Evolutionary conservation across 2,888 invertebrate species (phyloP), one percentile per base, ranked within the genome.

Genomic region (Chrysina gloriosa): DNA sequence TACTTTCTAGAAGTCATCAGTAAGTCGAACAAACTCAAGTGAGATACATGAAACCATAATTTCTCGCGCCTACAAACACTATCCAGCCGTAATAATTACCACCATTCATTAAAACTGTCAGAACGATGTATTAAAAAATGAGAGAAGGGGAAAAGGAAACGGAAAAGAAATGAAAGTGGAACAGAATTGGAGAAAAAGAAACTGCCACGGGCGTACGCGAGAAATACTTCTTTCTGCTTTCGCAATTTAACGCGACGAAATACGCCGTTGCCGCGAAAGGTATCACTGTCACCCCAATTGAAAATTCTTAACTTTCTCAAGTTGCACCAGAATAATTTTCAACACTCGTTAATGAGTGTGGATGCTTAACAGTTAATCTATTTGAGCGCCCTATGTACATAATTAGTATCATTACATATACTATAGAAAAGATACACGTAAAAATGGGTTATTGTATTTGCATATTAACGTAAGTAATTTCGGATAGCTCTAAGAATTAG

Each of bases 211-310:
- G 16, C 50, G 14, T 7, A 25, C 50, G 9, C 3, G 45, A 19
- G 45, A 45, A 16, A 9, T 21, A 16, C 45, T 45, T 14, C 9
- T 21, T 21, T 45, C 21, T 21, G 45, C 45, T 45, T 45, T 14
- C 27, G 7, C 29, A 21, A 27, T 50, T 27, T 29, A 50, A 29
- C 50, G 29, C 27, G 50, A 48, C n/a, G 48, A 11, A 48, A 27
- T 11, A 27, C 29, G 50, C 48, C 7, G 48, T 1, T 11, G 50
- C 11, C n/a, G 1, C 3, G 14, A 29, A 16, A 11, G 50, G 29
- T 50, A 29, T 48, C 48, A 6, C 27, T 50, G 27, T 50, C 29
- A n/a, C n/a, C n/a, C n/a, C n/a, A 29, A 50, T 29, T 50, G 11
- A 14, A 50, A 50, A 29, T 50, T 50, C 29, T 50, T 27, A 19